Base-by-base conservation (phyloP, 2,888 invertebrate species). In the Deroplatys truncata region DNA sequence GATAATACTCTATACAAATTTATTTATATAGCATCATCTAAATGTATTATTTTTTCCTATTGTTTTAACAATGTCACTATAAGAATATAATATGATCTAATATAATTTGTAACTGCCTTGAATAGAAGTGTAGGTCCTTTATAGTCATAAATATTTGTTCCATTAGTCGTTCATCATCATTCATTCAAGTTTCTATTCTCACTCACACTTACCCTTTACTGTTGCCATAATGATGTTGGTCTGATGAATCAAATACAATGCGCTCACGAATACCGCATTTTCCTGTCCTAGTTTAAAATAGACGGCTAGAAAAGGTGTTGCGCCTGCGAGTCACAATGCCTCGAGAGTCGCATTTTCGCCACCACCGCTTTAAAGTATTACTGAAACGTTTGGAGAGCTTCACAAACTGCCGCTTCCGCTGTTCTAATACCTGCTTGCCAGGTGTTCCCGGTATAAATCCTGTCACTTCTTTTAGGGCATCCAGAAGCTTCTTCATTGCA, bases 141-240 rank as follows among this genome's bases (percentile, higher is more conserved):
- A 72, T 72, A 72, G 56, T 72, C 20, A 20, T 25, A 43, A 43
- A 43, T 43, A 25, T 72, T 72, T 72, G 56, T 25, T 72, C 25
- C 56, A 25, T 43, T 20, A 72, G 56, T 72, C 25, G 5, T 72
- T 56, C 56, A 16, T 15, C 49, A 31, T 31, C 35, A 35, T 35
- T 43, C 35, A 20, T 56, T 16, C 20, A 56, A 56, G 56, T 56
- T 16, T 56, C 20, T 15, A 56, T 56, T 56, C 72, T 91, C 91
- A 98, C 94, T 98, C 98, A 93, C 98, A 98, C 94, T 98, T 98
- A 93, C 96, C 98, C 94, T 98, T 99, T 90, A 99, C 98, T 88
- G 99, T 99, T 91, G 98, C 96, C 95, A 99, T 97, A 92, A 99
- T 99, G 96, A 97, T 95, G 94, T 99, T 99, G 91, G 99, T 99